Conservation (phyloP, 2,113 vertebrate genomes). For the Mormyrus iriodes region DNA sequence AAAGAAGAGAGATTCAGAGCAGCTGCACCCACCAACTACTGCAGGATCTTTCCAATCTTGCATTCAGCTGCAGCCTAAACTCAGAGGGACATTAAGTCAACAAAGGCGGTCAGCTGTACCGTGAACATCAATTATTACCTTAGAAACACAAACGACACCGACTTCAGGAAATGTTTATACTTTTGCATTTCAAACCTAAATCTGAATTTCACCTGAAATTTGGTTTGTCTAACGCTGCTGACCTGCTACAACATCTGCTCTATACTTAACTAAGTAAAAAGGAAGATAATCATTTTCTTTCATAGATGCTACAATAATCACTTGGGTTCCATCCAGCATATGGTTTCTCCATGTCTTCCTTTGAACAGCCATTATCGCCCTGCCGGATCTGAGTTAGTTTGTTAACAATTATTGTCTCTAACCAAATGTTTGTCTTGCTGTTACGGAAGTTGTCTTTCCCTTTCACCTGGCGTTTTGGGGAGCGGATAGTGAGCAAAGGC, state of each 20-base stretch:
- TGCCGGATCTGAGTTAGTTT: neutral
- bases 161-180: neutral
- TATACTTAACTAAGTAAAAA: neutral
- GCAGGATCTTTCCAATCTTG: slow-evolving; percentile 42
- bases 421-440: neutral
- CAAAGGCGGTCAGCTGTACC: neutral
- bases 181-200: neutral
- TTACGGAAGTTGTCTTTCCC: neutral
- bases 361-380: neutral
- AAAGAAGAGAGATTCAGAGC: slow-evolving; percentile 55
- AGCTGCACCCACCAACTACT: slow-evolving; percentile 42
- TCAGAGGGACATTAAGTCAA: slow-evolving; percentile 29
- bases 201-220: neutral
- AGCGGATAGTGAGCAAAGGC: neutral
- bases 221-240: slow-evolving; percentile 19
- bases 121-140: neutral
- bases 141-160: neutral
- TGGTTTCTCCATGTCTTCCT: neutral
- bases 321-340: neutral
- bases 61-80: slow-evolving; percentile 29
- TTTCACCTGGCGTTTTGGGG: neutral
- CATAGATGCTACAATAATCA: neutral
- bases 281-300: neutral
- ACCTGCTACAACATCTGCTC: slow-evolving; percentile 55
- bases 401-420: neutral